These are phyloP conservation scores for Paratrypauchen microcephalus DNA, from an alignment of 2,797 vertebrate species.

Conservation along the genomic window DNA sequence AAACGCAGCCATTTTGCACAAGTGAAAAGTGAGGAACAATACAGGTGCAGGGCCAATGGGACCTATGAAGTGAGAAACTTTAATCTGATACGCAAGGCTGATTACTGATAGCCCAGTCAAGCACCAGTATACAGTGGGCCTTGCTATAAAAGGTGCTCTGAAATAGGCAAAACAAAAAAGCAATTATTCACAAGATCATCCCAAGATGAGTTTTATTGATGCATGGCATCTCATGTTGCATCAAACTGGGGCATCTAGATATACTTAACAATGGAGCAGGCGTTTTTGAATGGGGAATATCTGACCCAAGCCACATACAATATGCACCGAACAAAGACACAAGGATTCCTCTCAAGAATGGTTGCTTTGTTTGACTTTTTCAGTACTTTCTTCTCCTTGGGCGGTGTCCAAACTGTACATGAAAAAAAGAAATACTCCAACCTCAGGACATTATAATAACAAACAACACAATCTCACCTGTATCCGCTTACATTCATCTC, in stretches of 20 bases:
- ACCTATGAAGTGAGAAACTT: not conserved
- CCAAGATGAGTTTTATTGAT: constrained; percentile 7
- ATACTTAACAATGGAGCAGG: not conserved
- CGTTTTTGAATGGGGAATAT: constrained; percentile 7
- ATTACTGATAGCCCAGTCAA: constrained; percentile 3
- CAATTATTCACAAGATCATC: constrained; percentile 1
- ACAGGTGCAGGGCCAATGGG: constrained; percentile 1
- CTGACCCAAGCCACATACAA: constrained; percentile 13
- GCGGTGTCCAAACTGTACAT: constrained; percentile 17
- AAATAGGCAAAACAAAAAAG: not conserved
- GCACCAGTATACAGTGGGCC: not conserved
- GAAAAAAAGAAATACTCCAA: not conserved
- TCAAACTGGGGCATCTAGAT: constrained; percentile 7
- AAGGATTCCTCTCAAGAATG: not conserved
- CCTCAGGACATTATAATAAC: constrained; percentile 26
- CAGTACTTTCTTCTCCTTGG: constrained; percentile 14
- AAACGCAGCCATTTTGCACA: not conserved
- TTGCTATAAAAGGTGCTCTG: not conserved
- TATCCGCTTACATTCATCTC: constrained; percentile 49
- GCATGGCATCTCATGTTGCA: constrained; percentile 13
- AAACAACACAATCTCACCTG: constrained; percentile 39
- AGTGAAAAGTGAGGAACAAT: constrained; percentile 3
- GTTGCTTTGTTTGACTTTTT: constrained; percentile 15
- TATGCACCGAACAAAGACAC: constrained; percentile 18
- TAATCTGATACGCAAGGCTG: not conserved